A percentile compares a stretch with the other conserved stretches of the same genome.
These are phyloP conservation scores for Actinernus sp. DNA, from an alignment of 92 coral and sea anemone genomes.

Conservation along the genomic window DNA sequence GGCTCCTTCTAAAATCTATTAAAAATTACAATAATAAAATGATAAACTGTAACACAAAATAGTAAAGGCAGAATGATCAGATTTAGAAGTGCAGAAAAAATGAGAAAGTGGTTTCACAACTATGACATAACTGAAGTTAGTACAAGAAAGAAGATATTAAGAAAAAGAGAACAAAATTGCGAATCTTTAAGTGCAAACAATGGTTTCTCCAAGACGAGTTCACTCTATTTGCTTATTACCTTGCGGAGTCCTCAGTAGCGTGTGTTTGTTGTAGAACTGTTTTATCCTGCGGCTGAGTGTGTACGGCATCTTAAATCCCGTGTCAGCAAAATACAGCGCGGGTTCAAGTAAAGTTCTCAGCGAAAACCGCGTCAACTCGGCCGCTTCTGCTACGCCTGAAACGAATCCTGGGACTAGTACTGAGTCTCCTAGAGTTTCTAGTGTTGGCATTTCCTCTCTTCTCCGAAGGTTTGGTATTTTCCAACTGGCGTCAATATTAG, in stretches of 20 bases:
- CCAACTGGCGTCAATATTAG: slow-evolving; percentile 93
- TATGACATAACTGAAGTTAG: no score
- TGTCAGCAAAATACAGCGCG: slow-evolving; percentile 83
- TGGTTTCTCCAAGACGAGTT: no score
- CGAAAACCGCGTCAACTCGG: slow-evolving; percentile 74
- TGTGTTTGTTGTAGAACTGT: slow-evolving; percentile 60
- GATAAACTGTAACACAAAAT: no score
- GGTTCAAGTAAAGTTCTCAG: slow-evolving; percentile 84
- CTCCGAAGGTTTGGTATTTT: slow-evolving; percentile 74
- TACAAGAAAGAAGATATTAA: no score
- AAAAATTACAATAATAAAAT: no score
- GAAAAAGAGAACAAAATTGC: no score
- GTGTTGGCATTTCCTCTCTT: slow-evolving; percentile 64
- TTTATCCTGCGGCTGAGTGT: slow-evolving; percentile 71
- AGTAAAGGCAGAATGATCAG: no score
- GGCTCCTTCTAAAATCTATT: no score
- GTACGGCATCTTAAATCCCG: slow-evolving; percentile 79
- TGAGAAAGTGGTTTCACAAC: no score
- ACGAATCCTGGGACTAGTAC: slow-evolving; percentile 94
- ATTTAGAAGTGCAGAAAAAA: no score
- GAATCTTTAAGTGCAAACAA: no score
- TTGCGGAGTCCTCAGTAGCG: slow-evolving; percentile 74
- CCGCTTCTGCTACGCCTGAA: slow-evolving; percentile 88
- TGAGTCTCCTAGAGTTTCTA: slow-evolving; percentile 85
- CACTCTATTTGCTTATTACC: slow-evolving; percentile 72